These are phyloP conservation scores for Salvelinus namaycush DNA, from an alignment of 2,113 vertebrate genomes.

Conservation along the genomic window DNA sequence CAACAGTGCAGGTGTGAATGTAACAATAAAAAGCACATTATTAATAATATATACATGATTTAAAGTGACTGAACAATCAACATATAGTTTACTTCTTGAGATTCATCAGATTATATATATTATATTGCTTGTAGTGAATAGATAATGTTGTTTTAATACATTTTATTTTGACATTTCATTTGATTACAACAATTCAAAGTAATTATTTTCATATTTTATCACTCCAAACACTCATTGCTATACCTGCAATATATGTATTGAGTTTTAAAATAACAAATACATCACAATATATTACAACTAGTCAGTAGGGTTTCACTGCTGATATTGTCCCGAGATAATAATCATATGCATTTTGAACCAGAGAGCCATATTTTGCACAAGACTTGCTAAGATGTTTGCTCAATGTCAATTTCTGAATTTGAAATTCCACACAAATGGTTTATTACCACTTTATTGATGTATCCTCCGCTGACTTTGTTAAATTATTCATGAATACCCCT, in stretches of 20 bases:
- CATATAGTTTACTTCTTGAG: not conserved
- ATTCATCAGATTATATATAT: not conserved
- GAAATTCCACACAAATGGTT: conserved; percentile 57
- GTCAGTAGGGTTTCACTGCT: too few species aligned
- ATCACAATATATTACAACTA: too few species aligned
- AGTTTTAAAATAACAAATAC: not conserved
- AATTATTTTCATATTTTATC: not conserved
- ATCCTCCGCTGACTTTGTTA: conserved; percentile 66
- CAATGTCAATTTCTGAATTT: conserved; percentile 53
- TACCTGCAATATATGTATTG: not conserved
- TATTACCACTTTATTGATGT: conserved; percentile 71
- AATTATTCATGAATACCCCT: conserved; percentile 71
- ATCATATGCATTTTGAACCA: too few species aligned
- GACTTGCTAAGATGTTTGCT: conserved; percentile 26
- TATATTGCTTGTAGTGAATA: not conserved
- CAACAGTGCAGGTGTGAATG: too few species aligned
- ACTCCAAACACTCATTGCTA: too few species aligned
- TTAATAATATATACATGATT: too few species aligned
- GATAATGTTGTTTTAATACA: not conserved
- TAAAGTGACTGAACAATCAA: not conserved
- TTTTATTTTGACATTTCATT: not conserved
- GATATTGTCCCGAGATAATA: too few species aligned
- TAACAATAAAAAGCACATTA: too few species aligned
- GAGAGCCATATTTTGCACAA: not conserved
- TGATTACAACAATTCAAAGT: not conserved